Percentiles rank a stretch among this genome's conserved stretches.
Conservation (phyloP, 2,113 vertebrate genomes). For the Archocentrus centrarchus region DNA sequence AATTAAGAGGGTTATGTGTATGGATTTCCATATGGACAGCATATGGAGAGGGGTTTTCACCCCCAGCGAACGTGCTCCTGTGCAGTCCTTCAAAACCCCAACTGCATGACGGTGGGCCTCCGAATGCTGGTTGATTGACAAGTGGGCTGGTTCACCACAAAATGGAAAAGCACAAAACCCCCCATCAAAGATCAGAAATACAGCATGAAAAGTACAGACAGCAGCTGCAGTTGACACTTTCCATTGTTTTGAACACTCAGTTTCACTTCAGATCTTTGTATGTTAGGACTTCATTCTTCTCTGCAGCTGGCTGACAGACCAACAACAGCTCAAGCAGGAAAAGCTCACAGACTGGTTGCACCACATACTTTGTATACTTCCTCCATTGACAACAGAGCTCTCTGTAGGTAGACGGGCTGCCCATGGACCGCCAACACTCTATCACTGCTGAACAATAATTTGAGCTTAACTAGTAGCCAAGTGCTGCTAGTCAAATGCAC, state of each 20-base stretch:
- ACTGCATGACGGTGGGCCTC: too few relatives aligned
- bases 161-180: background rate
- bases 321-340: background rate
- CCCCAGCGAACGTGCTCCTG: background rate
- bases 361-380: background rate
- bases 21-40: background rate
- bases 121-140: too few relatives aligned
- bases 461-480: background rate
- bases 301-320: background rate
- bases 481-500: background rate
- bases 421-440: background rate
- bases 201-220: background rate
- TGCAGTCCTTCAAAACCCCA: background rate
- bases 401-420: background rate
- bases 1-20: too few relatives aligned
- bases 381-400: background rate
- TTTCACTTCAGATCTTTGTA: background rate
- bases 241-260: background rate
- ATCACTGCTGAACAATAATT: background rate
- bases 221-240: background rate
- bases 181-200: background rate
- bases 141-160: background rate
- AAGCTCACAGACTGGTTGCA: background rate
- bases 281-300: background rate
- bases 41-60: background rate